phyloP scores from a whole-genome alignment of 2,888 invertebrate species.

The Luffia ferchaultella region DNA sequence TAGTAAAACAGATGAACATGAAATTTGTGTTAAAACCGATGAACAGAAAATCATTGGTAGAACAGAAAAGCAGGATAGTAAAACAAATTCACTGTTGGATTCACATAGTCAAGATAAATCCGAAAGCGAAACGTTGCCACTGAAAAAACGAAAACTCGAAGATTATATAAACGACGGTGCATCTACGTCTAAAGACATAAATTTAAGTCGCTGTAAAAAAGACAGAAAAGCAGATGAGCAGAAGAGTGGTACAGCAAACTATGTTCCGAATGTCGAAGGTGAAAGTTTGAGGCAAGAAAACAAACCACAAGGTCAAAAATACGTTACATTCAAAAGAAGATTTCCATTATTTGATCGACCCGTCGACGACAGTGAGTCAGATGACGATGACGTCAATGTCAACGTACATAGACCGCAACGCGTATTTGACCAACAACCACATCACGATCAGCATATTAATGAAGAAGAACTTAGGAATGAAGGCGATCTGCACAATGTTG shows the following conservation, averaged over 20 bases:
- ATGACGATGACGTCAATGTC: constrained; percentile 18
- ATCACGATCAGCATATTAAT: too few relatives aligned
- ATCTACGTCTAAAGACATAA: constrained; percentile 10
- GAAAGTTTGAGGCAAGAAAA: constrained; percentile 7
- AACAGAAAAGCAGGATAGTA: too few relatives aligned
- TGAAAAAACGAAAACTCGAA: constrained; percentile 6
- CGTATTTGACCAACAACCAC: too few relatives aligned
- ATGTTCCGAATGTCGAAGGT: constrained; percentile 19
- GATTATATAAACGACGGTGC: constrained; percentile 13
- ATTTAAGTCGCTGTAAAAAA: not conserved
- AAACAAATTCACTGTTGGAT: too few relatives aligned
- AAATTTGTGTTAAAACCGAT: too few relatives aligned
- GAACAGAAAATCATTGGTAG: too few relatives aligned
- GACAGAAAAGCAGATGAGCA: constrained; percentile 1
- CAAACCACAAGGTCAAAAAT: constrained; percentile 3
- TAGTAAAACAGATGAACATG: too few relatives aligned
- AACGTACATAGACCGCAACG: too few relatives aligned
- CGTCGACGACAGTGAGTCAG: constrained; percentile 33
- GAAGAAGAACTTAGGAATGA: too few relatives aligned
- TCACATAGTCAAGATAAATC: too few relatives aligned
- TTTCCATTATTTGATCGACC: constrained; percentile 19
- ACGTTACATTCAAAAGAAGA: constrained; percentile 4
- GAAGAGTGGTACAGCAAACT: constrained; percentile 16
- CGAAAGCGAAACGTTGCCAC: constrained; percentile 4
- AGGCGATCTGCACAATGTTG: too few relatives aligned